Base-by-base conservation (phyloP, 2,113 vertebrate species). In the Ammodytes dubius region DNA sequence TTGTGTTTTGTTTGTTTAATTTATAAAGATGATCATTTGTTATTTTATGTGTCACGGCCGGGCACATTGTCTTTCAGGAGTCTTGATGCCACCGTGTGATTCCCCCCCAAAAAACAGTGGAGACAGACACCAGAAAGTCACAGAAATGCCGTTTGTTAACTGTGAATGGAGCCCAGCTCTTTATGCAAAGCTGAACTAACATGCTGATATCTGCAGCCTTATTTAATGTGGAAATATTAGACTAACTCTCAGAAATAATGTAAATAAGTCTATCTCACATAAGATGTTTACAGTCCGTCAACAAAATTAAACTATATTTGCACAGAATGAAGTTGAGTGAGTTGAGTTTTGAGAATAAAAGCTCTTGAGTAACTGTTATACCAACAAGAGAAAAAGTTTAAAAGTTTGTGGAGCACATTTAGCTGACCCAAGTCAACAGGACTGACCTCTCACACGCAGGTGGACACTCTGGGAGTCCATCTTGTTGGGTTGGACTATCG, bases 391-490 rank as follows among this genome's bases (percentile, higher is more conserved):
- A 17, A 57, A 54, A 27, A 35, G 43, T 56, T 11, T 66, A 4
- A 43, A 42, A 6, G 12, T 40, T 27, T 79, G 19, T 8, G n/a
- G 12, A 35, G 3, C 63, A 47, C 11, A 35, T 53, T 70, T n/a
- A 50, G 11, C 11, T 45, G 6, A 1, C 11, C 7, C 4, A 8
- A 11, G 39, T 54, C 11, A 27, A 12, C 2, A 10, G 42, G 7
- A 52, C 90, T 93, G 85, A 99, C 98, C 98, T 97, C 98, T 98
- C 50, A 99, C 98, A 0, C 96, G 96, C 52, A 99, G 95, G 0
- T 99, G 97, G 54, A 99, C 98, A 0, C 98, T 99, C 93, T 99
- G 97, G 89, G 97, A 98, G 87, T 97, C 98, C 93, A 98, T 97
- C 60, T 98, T 96, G 77, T 99, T 97, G 1, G 98, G 98, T 14